Evolutionary conservation across 1,140 invertebrate genomes (phyloP).

Genomic region (Pogonomyrmex barbatus): DNA sequence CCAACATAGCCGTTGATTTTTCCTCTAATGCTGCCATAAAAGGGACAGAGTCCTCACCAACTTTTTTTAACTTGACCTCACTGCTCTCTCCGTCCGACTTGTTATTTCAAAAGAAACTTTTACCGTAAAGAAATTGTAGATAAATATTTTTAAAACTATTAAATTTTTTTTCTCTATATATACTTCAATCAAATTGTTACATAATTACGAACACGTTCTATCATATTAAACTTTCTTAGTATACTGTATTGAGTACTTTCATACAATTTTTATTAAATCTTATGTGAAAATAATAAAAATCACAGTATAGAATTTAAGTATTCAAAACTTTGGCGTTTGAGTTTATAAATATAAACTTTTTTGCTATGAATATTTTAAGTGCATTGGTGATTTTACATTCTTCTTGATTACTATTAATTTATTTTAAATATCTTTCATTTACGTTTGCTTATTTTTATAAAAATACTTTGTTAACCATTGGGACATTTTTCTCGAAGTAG

Average conservation of each 20-base stretch:
- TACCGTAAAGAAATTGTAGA: neutral
- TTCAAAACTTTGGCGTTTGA: neutral
- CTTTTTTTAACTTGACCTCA: constrained; percentile 55
- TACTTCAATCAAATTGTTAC: neutral
- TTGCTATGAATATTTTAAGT: neutral
- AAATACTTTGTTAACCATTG: neutral
- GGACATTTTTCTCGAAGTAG: neutral
- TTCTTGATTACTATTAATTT: neutral
- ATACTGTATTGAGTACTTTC: neutral
- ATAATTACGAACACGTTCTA: neutral
- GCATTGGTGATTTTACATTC: neutral
- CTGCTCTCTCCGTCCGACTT: neutral
- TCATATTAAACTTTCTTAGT: neutral
- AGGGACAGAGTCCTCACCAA: constrained; percentile 30
- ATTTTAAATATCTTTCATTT: neutral
- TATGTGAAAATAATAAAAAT: neutral
- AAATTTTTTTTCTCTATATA: neutral
- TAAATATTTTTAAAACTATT: neutral
- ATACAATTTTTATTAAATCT: constrained; percentile 1
- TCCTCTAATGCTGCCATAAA: constrained; percentile 62
- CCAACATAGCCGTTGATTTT: constrained; percentile 69
- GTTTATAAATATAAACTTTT: constrained; percentile 8
- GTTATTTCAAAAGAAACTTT: constrained; percentile 33
- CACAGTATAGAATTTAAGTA: neutral
- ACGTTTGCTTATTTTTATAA: neutral